phyloP scores from a whole-genome alignment of 2,888 invertebrate genomes.

The Argyra leucocephala region DNA sequence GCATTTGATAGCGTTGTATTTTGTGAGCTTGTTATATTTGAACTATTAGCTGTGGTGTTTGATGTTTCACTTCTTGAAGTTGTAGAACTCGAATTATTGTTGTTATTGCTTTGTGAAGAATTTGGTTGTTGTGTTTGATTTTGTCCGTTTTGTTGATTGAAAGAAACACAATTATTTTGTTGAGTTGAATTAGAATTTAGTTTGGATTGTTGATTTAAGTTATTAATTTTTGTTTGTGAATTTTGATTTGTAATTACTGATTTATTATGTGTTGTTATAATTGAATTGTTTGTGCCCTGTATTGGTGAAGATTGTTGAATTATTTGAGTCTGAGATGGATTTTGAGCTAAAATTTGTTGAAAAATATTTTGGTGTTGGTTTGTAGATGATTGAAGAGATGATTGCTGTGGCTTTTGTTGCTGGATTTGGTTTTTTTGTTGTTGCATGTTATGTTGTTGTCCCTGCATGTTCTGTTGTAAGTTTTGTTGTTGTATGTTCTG shows the following conservation, averaged over 20 bases:
- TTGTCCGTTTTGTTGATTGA: constrained; percentile 10
- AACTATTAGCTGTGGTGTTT: background rate
- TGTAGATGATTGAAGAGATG: background rate
- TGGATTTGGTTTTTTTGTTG: background rate
- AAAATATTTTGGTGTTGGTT: constrained; percentile 15
- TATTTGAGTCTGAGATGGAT: constrained; percentile 9
- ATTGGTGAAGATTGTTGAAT: constrained; percentile 6
- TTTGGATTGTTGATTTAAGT: background rate
- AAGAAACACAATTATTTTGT: background rate
- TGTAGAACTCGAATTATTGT: background rate
- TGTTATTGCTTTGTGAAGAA: background rate
- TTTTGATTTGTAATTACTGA: background rate
- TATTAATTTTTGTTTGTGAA: background rate
- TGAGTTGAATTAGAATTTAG: background rate
- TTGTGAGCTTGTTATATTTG: background rate
- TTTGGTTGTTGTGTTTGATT: constrained; percentile 9
- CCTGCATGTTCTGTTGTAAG: background rate
- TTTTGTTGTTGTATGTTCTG: background rate
- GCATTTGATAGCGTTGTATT: background rate
- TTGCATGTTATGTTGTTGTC: background rate
- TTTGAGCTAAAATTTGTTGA: constrained; percentile 12
- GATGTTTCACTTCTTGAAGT: background rate
- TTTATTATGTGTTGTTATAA: background rate
- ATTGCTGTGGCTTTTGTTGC: background rate
- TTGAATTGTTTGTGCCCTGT: background rate